A percentile compares a stretch with the other conserved stretches of the same genome.
phyloP scores from a whole-genome alignment of 2,888 invertebrate species.

The Polydrusus cervinus region DNA sequence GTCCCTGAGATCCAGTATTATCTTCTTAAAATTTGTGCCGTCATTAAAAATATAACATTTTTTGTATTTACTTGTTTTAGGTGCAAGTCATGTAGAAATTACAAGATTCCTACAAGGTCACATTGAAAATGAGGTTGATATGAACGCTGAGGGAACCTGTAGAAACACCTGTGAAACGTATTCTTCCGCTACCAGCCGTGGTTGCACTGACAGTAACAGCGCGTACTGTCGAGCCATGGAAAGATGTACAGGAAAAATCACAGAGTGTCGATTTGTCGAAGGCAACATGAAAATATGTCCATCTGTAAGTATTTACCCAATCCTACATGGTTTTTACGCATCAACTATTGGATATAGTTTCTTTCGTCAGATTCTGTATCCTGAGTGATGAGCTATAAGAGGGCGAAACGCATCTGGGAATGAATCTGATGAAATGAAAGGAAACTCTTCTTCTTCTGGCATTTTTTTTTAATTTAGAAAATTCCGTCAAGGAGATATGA shows the following conservation, averaged over 20 bases:
- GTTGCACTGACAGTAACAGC: constrained; percentile 58
- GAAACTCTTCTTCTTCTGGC: too few species aligned
- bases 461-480: constrained; percentile 16
- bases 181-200: constrained; percentile 48
- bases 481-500: constrained; percentile 79
- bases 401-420: too few species aligned
- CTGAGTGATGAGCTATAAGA: too few species aligned
- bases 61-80: constrained; percentile 61
- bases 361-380: too few species aligned
- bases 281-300: constrained; percentile 70
- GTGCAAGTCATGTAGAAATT: constrained; percentile 81
- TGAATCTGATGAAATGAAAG: too few species aligned
- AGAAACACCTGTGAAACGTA: constrained; percentile 72
- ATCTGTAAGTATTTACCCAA: constrained; percentile 56
- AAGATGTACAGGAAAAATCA: constrained; percentile 57
- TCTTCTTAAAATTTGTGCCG: too few species aligned
- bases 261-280: constrained; percentile 57
- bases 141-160: constrained; percentile 81
- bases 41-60: too few species aligned
- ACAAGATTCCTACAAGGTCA: constrained; percentile 87
- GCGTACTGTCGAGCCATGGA: constrained; percentile 57
- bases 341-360: too few species aligned
- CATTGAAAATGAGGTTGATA: constrained; percentile 87
- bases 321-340: too few species aligned
- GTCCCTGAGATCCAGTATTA: too few species aligned